These are phyloP conservation scores for Eriosoma lanigerum DNA, from an alignment of 1,140 invertebrate species.

Conservation along the genomic window DNA sequence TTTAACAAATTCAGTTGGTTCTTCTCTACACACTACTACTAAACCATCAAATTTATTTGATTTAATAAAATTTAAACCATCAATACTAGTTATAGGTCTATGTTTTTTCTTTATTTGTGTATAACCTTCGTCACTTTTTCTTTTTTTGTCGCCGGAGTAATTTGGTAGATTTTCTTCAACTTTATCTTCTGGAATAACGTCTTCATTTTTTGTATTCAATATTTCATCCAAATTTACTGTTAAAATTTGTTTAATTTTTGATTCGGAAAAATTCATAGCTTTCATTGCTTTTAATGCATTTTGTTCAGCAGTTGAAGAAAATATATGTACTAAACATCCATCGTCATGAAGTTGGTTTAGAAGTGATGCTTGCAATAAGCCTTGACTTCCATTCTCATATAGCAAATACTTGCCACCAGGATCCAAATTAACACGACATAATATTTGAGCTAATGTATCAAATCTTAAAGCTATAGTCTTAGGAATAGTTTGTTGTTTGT, in stretches of 20 bases:
- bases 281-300: conserved; percentile 74
- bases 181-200: conserved; percentile 37
- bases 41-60: conserved; percentile 72
- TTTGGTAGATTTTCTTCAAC: conserved; percentile 33
- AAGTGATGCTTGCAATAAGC: conserved; percentile 79
- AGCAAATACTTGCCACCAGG: conserved; percentile 76
- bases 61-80: conserved; percentile 63
- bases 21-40: conserved; percentile 78
- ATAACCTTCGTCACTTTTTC: conserved; percentile 52
- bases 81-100: conserved; percentile 49
- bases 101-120: conserved; percentile 48
- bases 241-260: conserved; percentile 68
- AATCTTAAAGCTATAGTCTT: conserved; percentile 80
- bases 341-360: conserved; percentile 69
- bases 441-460: conserved; percentile 84
- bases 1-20: conserved; percentile 76
- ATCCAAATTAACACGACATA: conserved; percentile 78
- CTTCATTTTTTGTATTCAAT: background rate
- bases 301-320: conserved; percentile 76
- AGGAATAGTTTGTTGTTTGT: conserved; percentile 64
- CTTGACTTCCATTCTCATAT: conserved; percentile 84
- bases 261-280: conserved; percentile 73
- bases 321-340: conserved; percentile 73
- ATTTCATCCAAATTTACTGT: conserved; percentile 63
- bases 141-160: conserved; percentile 55